Conservation (phyloP, 2,113 vertebrate species). For the Nycticebus coucang region DNA sequence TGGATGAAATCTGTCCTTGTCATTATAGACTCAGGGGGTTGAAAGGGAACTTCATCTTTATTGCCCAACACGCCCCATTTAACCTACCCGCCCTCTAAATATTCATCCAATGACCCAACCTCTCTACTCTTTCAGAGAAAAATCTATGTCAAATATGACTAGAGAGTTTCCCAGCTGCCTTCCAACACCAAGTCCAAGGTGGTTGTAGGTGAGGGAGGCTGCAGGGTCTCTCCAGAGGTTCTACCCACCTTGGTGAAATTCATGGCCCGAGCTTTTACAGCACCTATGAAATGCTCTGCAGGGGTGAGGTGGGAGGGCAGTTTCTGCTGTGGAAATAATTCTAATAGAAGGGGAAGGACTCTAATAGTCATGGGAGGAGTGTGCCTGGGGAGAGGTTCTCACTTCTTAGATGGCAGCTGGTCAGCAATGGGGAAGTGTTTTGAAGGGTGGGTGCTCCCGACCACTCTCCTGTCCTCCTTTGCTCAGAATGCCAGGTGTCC, state of each 20-base stretch:
- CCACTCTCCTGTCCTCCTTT: too few relatives aligned
- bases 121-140: neutral
- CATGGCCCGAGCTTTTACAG: neutral
- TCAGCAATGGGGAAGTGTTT: neutral
- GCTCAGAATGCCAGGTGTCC: neutral
- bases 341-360: neutral
- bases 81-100: neutral
- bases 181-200: neutral
- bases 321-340: neutral
- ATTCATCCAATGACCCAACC: neutral
- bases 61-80: neutral
- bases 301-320: too few relatives aligned
- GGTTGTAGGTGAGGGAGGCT: too few relatives aligned
- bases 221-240: neutral
- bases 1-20: neutral
- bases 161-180: neutral
- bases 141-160: neutral
- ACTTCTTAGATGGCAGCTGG: neutral
- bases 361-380: neutral
- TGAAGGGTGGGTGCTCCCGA: neutral
- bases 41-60: neutral
- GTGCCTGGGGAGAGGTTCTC: neutral
- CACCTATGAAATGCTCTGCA: neutral
- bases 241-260: neutral
- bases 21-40: accelerated